These are phyloP conservation scores for Caradrina kadenii DNA, from an alignment of 2,888 invertebrate genomes.

Conservation along the genomic window DNA sequence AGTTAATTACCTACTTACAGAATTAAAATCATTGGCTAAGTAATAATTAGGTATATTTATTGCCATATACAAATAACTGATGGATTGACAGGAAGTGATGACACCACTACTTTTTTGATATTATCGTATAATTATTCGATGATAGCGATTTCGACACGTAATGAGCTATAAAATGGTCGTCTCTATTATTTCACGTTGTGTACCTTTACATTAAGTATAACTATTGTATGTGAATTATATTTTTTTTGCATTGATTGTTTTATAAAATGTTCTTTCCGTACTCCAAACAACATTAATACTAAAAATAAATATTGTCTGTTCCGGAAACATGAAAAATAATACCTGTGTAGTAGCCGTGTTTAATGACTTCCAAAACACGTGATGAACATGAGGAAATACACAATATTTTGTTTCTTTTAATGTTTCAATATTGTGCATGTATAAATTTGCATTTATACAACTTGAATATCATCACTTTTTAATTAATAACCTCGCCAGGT, in stretches of 20 bases:
- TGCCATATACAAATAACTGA: constrained; percentile 13
- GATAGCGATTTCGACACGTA: constrained; percentile 24
- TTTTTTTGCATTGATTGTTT: constrained; percentile 38
- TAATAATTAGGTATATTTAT: constrained; percentile 12
- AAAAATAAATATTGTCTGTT: constrained; percentile 15
- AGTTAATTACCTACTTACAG: constrained; percentile 1
- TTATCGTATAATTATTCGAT: constrained; percentile 36
- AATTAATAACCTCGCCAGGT: constrained; percentile 37
- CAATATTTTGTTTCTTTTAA: background rate
- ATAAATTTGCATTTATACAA: constrained; percentile 14
- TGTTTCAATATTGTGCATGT: constrained; percentile 11
- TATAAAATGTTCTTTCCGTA: constrained; percentile 42
- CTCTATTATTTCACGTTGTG: constrained; percentile 23
- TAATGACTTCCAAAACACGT: constrained; percentile 14
- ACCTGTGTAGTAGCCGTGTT: constrained; percentile 17
- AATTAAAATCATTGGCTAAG: background rate
- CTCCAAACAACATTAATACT: constrained; percentile 8
- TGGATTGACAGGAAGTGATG: constrained; percentile 43
- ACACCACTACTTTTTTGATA: constrained; percentile 32
- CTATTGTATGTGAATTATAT: constrained; percentile 19
- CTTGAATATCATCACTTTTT: background rate
- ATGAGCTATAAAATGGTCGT: constrained; percentile 27
- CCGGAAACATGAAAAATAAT: constrained; percentile 27
- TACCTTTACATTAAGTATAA: background rate
- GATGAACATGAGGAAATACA: constrained; percentile 37